Evolutionary conservation across 2,888 invertebrate species (phyloP), one percentile per base, ranked within the genome.

Genomic region (Plutella xylostella): DNA sequence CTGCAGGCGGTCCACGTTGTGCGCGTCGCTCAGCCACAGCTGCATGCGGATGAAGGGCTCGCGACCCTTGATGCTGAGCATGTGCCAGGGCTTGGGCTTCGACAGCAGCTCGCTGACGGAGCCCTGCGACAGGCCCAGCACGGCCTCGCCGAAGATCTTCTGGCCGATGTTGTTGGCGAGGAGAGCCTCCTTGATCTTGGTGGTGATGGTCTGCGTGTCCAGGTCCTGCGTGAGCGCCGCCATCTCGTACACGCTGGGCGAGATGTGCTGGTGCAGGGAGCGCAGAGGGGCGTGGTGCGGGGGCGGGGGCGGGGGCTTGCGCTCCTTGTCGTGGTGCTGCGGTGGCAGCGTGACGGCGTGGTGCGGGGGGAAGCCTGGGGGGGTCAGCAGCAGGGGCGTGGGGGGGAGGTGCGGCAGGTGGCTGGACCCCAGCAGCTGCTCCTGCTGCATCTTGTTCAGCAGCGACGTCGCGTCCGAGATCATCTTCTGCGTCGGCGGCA

Each of bases 21-120:
- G 93, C 9, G 96, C 92, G 68, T 98, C 98, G 58, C 94, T 93
- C 25, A 98, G 86, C 98, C 98, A 98, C 51, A 97, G 74, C 68
- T 98, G 97, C 97, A 97, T 97, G 43, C 96, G 86, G 54, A 97
- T 96, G 76, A 97, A 97, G 0, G 97, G 96, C 66, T 98, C 98
- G 22, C 98, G 87, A 0, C 98, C 98, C 72, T 98, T 98, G 68
- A 97, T 96, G 67, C 97, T 97, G 45, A 98, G 87, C 97, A 98
- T 97, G 68, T 97, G 97, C 98, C 98, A 98, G 0, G 98, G 98
- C 65, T 98, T 98, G 4, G 98, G 98, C 72, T 98, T 98, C 49
- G 97, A 97, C 6, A 99, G 86, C 50, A 99, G 85, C 74, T 99
- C 99, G 62, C 97, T 97, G 11, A 98, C 98, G 2, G 98, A 96